These are phyloP conservation scores for Brachionus sp. DNA, from an alignment of 1,140 invertebrate genomes.

Conservation along the genomic window DNA sequence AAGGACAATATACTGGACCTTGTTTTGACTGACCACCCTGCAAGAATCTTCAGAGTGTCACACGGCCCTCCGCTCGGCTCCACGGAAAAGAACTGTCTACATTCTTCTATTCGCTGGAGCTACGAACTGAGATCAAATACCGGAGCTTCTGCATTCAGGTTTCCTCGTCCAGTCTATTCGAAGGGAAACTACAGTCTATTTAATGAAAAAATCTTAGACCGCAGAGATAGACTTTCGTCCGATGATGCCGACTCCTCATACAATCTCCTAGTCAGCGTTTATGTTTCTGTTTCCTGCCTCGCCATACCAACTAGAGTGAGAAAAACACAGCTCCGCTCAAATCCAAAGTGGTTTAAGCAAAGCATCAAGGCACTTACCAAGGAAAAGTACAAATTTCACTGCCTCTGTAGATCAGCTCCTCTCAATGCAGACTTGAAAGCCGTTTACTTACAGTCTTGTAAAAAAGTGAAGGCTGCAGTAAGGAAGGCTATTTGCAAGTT, in stretches of 20 bases:
- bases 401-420: not conserved
- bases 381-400: not conserved
- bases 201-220: not conserved
- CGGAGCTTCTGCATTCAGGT: not conserved
- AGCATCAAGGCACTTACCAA: not conserved
- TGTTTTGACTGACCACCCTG: not conserved
- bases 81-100: not conserved
- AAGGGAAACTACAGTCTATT: not conserved
- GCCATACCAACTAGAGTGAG: not conserved
- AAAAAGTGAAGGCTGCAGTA: too few species aligned
- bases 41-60: not conserved
- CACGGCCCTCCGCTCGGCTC: not conserved
- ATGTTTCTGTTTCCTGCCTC: not conserved
- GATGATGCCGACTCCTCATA: not conserved
- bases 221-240: not conserved
- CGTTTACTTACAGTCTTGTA: too few species aligned
- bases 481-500: too few species aligned
- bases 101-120: not conserved
- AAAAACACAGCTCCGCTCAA: too few species aligned
- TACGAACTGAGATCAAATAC: not conserved
- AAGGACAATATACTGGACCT: not conserved
- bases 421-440: not conserved
- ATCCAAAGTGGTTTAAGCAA: not conserved
- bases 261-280: not conserved
- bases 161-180: not conserved